Conservation (phyloP, 2,113 vertebrate species). For the Epinephelus moara region DNA sequence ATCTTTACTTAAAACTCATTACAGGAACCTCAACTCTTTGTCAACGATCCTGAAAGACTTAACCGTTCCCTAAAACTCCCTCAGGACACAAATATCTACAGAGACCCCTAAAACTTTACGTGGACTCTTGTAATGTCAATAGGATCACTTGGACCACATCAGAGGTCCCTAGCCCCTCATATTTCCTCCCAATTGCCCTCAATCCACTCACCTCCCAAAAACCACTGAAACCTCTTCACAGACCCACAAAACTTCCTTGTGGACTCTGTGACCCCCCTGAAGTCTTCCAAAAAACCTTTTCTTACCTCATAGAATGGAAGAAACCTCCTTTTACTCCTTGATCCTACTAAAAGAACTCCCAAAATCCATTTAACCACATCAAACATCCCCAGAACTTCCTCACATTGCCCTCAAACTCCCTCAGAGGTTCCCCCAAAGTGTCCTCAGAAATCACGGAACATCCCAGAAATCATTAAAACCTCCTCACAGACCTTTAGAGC, state of each 20-base stretch:
- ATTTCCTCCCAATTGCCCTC: neutral
- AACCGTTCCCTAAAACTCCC: neutral
- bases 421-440: too few species aligned
- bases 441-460: neutral
- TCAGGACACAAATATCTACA: neutral
- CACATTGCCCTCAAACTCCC: too few species aligned
- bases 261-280: too few species aligned
- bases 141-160: neutral
- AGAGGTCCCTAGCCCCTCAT: neutral
- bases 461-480: neutral
- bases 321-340: neutral
- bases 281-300: neutral
- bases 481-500: too few species aligned
- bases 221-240: too few species aligned
- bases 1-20: neutral
- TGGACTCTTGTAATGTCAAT: neutral
- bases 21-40: neutral
- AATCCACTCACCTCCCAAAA: neutral
- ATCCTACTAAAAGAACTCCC: neutral
- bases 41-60: too few species aligned
- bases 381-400: neutral
- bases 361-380: neutral
- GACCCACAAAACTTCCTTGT: too few species aligned
- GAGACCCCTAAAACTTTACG: neutral
- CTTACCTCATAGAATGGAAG: neutral